These are phyloP conservation scores for Bimastos eiseni DNA, from an alignment of 2,888 invertebrate genomes.

Conservation along the genomic window DNA sequence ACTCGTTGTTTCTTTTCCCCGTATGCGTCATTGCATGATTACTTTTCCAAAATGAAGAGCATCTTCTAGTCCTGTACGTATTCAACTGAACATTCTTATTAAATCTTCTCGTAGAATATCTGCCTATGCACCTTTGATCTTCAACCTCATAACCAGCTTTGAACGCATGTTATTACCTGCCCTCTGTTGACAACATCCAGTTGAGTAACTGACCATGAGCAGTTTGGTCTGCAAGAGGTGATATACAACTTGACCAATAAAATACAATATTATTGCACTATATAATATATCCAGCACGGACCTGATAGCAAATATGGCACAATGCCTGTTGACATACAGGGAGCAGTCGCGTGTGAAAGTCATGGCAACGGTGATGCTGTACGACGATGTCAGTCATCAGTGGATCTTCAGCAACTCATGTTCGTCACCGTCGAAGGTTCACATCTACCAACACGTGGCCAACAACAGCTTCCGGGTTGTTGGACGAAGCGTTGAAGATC, in stretches of 20 bases:
- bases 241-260: neutral
- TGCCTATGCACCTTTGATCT: no score
- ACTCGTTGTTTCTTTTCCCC: no score
- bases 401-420: slow-evolving; percentile 14
- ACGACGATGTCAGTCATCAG: neutral
- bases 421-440: slow-evolving; percentile 23
- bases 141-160: no score
- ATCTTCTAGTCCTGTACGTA: no score
- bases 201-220: neutral
- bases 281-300: no score
- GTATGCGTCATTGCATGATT: no score
- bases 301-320: no score
- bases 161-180: no score
- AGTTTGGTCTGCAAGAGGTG: neutral
- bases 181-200: neutral
- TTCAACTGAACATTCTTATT: no score
- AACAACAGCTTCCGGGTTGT: slow-evolving; percentile 26
- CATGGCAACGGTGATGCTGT: slow-evolving; percentile 28
- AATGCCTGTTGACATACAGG: slow-evolving; percentile 8
- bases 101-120: no score
- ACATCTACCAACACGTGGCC: slow-evolving; percentile 29
- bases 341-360: neutral
- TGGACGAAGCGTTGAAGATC: neutral
- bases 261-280: neutral
- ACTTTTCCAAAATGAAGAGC: no score